Conservation (phyloP, 2,888 invertebrate genomes). For the Melieria picta region DNA sequence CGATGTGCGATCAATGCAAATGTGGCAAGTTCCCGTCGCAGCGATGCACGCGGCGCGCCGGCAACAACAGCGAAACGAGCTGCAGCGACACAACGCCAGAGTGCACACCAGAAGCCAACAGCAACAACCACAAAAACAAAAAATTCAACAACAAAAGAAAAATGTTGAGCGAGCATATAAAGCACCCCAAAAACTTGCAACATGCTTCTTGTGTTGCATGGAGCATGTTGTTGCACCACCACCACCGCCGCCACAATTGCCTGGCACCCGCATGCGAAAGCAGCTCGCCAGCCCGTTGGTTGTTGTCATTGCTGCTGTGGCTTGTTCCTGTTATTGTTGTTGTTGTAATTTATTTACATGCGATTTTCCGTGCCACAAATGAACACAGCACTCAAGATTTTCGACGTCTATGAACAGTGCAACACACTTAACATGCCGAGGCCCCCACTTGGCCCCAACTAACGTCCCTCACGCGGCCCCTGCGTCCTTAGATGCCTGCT, state of each 20-base stretch:
- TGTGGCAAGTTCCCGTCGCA: conserved; percentile 3
- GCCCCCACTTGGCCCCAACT: neutral
- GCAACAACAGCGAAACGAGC: too few relatives aligned
- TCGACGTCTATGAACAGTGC: neutral
- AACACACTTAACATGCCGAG: neutral
- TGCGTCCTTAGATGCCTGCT: too few relatives aligned
- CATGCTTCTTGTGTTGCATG: conserved; percentile 28
- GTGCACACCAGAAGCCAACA: neutral
- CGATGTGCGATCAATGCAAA: conserved; percentile 47
- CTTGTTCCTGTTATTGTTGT: conserved; percentile 20
- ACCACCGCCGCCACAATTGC: too few relatives aligned
- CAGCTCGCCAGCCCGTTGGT: neutral
- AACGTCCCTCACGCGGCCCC: too few relatives aligned
- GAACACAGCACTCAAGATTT: conserved; percentile 20
- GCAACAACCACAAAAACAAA: neutral
- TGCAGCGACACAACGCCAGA: too few relatives aligned
- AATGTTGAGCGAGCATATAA: too few relatives aligned
- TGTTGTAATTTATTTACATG: conserved; percentile 30
- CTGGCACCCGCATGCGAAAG: too few relatives aligned
- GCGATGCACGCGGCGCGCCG: too few relatives aligned
- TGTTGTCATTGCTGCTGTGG: too few relatives aligned
- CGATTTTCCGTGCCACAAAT: conserved; percentile 31
- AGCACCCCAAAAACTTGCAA: conserved; percentile 21
- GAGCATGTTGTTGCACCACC: too few relatives aligned
- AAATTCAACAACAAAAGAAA: neutral